A percentile compares a stretch with the other conserved stretches of the same genome.
phyloP scores from a whole-genome alignment of 2,888 invertebrate genomes.

The Agrotis segetum region DNA sequence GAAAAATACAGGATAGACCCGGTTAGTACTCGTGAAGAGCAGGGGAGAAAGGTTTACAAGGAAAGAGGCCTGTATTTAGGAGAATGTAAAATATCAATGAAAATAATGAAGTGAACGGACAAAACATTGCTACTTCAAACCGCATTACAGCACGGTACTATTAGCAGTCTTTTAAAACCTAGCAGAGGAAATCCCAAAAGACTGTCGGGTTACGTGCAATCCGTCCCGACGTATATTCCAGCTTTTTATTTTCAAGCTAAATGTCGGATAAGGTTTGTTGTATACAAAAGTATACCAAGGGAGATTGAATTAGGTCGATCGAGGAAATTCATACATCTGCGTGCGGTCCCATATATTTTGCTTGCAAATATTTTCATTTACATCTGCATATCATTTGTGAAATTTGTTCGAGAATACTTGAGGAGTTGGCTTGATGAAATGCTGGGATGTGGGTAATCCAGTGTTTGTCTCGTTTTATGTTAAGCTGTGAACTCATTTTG shows the following conservation, averaged over 20 bases:
- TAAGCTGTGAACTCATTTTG: slow-evolving; percentile 10
- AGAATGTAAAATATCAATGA: not conserved
- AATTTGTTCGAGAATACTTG: slow-evolving; percentile 56
- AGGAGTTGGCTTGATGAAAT: slow-evolving; percentile 54
- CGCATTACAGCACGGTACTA: slow-evolving; percentile 66
- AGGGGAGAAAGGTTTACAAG: not conserved
- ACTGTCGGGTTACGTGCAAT: slow-evolving; percentile 82
- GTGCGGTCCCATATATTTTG: slow-evolving; percentile 51
- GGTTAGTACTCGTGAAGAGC: not conserved
- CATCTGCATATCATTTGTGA: slow-evolving; percentile 60
- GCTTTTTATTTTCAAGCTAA: slow-evolving; percentile 81
- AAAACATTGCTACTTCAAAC: not conserved
- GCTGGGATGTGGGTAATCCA: slow-evolving; percentile 29
- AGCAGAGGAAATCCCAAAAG: slow-evolving; percentile 80
- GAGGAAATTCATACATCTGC: slow-evolving; percentile 58
- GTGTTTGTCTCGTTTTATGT: slow-evolving; percentile 14
- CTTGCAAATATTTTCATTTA: slow-evolving; percentile 66
- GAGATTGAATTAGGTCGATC: slow-evolving; percentile 64
- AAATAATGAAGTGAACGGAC: not conserved
- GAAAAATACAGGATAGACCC: not conserved
- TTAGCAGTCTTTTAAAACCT: slow-evolving; percentile 68
- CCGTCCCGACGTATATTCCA: slow-evolving; percentile 75
- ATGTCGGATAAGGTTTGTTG: slow-evolving; percentile 73
- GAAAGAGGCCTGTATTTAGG: not conserved
- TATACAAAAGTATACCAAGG: slow-evolving; percentile 68